These are phyloP conservation scores for Plebejus anna DNA, from an alignment of 2,888 invertebrate genomes.

Conservation along the genomic window DNA sequence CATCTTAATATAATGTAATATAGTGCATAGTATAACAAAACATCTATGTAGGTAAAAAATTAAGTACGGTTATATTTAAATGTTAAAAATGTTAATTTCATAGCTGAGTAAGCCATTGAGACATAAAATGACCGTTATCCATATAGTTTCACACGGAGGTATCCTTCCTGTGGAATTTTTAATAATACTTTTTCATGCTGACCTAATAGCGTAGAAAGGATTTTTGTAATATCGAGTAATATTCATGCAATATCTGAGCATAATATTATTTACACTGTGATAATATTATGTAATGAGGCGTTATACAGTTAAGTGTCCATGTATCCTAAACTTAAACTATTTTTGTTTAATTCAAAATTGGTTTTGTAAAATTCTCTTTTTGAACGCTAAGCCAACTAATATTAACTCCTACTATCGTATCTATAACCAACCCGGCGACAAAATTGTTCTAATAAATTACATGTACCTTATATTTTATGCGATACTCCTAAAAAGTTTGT, in stretches of 20 bases:
- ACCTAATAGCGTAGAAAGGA: slow-evolving; percentile 4
- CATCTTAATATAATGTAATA: no score
- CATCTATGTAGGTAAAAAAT: background rate
- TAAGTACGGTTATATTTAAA: background rate
- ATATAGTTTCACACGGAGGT: slow-evolving; percentile 12
- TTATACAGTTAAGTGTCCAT: background rate
- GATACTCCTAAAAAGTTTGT: background rate
- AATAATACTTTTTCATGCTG: slow-evolving; percentile 18
- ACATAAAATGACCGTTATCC: slow-evolving; percentile 4
- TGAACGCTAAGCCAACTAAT: background rate
- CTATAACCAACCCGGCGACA: background rate
- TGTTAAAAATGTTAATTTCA: background rate
- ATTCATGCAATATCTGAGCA: background rate
- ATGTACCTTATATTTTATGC: background rate
- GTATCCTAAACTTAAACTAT: no score
- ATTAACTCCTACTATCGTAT: no score
- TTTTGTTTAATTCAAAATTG: background rate
- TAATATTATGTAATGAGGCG: background rate
- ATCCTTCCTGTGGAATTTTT: slow-evolving; percentile 21
- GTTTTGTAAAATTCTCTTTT: background rate
- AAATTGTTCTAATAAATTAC: background rate
- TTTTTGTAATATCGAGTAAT: background rate
- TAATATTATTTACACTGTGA: background rate
- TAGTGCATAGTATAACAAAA: no score
- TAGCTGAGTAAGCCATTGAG: background rate